phyloP scores from a whole-genome alignment of 1,140 invertebrate genomes.

The Nomia melanderi region DNA sequence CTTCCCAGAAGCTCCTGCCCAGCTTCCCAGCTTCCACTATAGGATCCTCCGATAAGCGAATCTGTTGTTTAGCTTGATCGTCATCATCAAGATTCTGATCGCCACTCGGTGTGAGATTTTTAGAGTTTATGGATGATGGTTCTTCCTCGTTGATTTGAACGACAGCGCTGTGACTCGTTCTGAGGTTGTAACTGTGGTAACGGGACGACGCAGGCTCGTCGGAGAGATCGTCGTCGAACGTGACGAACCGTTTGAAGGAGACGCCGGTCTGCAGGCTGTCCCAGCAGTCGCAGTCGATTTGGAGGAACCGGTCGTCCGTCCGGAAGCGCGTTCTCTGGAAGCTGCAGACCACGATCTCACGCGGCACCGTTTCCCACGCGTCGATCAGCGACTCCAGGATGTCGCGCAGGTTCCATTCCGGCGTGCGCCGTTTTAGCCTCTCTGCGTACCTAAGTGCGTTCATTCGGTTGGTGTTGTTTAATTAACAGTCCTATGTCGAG shows the following conservation, averaged over 20 bases:
- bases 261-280: conserved; percentile 51
- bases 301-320: conserved; percentile 64
- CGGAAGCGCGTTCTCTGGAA: conserved; percentile 73
- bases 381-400: conserved; percentile 59
- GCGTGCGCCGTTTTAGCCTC: neutral
- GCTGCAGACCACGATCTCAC: conserved; percentile 68
- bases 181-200: conserved; percentile 9
- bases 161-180: neutral
- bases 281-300: conserved; percentile 66
- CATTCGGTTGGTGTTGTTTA: too few species aligned
- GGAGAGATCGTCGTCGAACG: conserved; percentile 71
- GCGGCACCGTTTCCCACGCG: conserved; percentile 66
- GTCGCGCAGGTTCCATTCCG: conserved; percentile 61
- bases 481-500: too few species aligned
- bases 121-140: neutral
- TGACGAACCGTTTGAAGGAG: conserved; percentile 70
- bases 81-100: too few species aligned
- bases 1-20: too few species aligned
- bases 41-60: too few species aligned
- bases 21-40: too few species aligned
- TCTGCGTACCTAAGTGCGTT: conserved; percentile 35
- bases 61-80: too few species aligned
- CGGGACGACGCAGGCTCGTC: neutral
- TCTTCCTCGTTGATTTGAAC: neutral
- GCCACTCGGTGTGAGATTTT: too few species aligned